phyloP scores from a whole-genome alignment of 2,113 vertebrate genomes.

The Anolis sagrei region DNA sequence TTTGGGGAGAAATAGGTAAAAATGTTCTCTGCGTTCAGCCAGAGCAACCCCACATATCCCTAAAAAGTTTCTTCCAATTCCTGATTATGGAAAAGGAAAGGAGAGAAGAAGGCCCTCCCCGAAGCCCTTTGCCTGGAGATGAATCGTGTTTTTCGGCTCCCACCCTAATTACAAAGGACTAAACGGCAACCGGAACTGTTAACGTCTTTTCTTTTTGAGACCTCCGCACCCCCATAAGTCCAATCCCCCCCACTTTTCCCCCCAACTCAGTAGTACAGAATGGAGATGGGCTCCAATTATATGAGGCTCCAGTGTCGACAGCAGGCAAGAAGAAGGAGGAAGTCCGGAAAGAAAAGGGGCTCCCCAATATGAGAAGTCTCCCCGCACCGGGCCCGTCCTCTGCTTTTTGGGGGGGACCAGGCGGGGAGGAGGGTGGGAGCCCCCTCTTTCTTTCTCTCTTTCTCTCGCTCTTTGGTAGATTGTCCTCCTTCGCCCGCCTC shows the following conservation, averaged over 20 bases:
- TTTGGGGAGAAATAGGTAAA: no score
- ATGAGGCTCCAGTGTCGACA: not conserved
- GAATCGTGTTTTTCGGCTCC: not conserved
- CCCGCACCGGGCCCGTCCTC: not conserved
- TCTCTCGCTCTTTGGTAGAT: slow-evolving; percentile 6
- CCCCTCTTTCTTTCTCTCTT: no score
- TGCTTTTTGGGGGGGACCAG: not conserved
- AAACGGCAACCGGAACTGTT: not conserved
- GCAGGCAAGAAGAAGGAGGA: not conserved
- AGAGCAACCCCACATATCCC: no score
- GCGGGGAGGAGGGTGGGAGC: not conserved
- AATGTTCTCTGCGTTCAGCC: no score
- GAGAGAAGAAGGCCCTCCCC: not conserved
- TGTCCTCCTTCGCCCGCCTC: slow-evolving; percentile 53
- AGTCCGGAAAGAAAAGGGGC: not conserved
- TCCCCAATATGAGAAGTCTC: not conserved
- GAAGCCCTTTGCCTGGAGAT: not conserved
- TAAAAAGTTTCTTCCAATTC: no score
- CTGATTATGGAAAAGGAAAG: not conserved
- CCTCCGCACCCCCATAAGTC: not conserved
- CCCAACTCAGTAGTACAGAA: slow-evolving; percentile 1
- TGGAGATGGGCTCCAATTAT: not conserved
- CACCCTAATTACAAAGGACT: not conserved
- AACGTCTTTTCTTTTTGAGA: not conserved
- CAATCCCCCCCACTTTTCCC: rapidly evolving